phyloP scores from a whole-genome alignment of 2,888 invertebrate species.

The Piscicola geometra region DNA sequence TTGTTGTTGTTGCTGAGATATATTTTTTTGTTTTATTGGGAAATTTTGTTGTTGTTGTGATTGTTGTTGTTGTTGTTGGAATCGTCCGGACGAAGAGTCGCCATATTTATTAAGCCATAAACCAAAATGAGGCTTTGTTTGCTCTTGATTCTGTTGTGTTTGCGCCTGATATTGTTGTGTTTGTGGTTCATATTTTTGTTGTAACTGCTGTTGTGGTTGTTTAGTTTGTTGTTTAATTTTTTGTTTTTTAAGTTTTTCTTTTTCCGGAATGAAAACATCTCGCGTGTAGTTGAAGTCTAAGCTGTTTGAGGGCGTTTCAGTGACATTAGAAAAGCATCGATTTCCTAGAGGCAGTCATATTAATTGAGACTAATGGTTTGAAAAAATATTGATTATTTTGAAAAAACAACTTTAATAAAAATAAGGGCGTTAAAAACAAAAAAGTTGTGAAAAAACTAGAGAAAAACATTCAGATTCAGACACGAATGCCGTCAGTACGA shows the following conservation, averaged over 20 bases:
- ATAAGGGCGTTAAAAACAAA: no score
- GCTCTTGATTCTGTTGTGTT: background rate
- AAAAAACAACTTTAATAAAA: no score
- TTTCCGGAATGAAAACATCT: background rate
- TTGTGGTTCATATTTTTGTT: no score
- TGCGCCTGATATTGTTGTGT: no score
- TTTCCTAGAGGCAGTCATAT: no score
- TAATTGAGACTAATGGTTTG: no score
- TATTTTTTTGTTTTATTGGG: background rate
- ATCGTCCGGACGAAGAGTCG: background rate
- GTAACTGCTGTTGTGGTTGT: no score
- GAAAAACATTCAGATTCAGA: no score
- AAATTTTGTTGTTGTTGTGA: background rate
- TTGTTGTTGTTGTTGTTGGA: constrained; percentile 10
- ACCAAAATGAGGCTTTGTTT: background rate
- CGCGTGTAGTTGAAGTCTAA: background rate
- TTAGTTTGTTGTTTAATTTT: background rate
- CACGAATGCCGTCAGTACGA: no score
- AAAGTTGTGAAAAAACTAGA: no score
- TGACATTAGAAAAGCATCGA: no score
- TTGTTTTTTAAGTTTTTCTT: background rate
- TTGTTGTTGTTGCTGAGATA: background rate
- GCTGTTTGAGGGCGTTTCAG: background rate
- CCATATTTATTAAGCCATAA: background rate
- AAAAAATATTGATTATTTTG: no score